These are phyloP conservation scores for Hybos culiciformis DNA, from an alignment of 2,888 invertebrate genomes.

Conservation along the genomic window DNA sequence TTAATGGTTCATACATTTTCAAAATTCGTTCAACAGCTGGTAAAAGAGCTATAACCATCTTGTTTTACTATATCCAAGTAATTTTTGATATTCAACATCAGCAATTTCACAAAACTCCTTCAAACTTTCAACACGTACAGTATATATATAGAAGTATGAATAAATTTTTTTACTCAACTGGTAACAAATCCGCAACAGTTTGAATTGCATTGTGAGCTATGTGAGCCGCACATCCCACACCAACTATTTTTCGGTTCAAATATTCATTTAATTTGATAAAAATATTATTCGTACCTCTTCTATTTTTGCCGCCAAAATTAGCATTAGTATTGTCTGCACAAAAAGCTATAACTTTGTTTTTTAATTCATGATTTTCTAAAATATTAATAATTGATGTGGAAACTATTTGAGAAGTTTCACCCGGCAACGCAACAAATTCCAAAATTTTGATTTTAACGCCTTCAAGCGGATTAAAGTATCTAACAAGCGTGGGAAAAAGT, in stretches of 20 bases:
- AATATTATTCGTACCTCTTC: background rate
- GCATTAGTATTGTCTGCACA: background rate
- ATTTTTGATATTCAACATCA: slow-evolving; percentile 6
- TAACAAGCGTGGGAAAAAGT: slow-evolving; percentile 5
- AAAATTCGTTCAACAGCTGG: slow-evolving; percentile 6
- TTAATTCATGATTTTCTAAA: background rate
- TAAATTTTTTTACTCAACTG: slow-evolving; percentile 13
- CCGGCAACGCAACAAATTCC: background rate
- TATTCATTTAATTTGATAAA: background rate
- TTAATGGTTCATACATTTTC: slow-evolving; percentile 4
- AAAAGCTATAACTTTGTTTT: background rate
- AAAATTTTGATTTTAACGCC: background rate
- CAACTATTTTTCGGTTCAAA: background rate
- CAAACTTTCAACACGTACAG: slow-evolving; percentile 3
- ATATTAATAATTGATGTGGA: background rate
- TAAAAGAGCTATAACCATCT: slow-evolving; percentile 6
- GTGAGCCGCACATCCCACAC: slow-evolving; percentile 9
- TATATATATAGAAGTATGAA: slow-evolving; percentile 1
- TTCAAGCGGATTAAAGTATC: slow-evolving; percentile 3
- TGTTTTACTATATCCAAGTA: slow-evolving; percentile 8
- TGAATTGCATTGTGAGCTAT: slow-evolving; percentile 6
- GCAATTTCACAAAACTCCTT: slow-evolving; percentile 3
- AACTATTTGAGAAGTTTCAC: slow-evolving; percentile 1
- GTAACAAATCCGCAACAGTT: slow-evolving; percentile 14
- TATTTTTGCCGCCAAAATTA: background rate